Base-by-base conservation (phyloP, 2,888 invertebrate species). In the Dasypolia templi region DNA sequence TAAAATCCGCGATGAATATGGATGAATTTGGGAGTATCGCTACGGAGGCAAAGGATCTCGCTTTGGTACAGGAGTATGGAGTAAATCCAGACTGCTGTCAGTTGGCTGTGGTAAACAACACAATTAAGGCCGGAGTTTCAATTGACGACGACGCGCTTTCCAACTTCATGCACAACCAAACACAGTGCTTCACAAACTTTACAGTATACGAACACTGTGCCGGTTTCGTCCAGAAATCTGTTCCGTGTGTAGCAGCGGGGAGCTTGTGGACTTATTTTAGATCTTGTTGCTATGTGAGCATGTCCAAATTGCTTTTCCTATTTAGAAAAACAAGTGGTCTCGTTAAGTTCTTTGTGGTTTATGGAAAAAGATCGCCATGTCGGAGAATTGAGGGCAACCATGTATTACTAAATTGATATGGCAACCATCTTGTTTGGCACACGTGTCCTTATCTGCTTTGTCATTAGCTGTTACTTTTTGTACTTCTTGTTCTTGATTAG, bases 71-170 rank as follows among this genome's bases (percentile, higher is more conserved):
- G 72, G 81, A 77, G 72, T 55, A 73, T 77, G 82, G 91, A 91
- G 90, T 90, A 92, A 92, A 92, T 91, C 91, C 92, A 91, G 91
- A 87, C 87, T 86, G 88, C 88, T 86, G 90, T 90, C 88, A 89
- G 88, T 84, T 75, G 75, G 84, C 81, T 82, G 88, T 88, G 90
- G 93, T 93, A 93, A 93, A 94, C 93, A 94, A 93, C 88, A 91
- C 91, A 91, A 94, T 93, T 93, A 93, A 90, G 90, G 89, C 87
- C 86, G 83, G 84, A 85, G 86, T 87, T 88, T 88, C 90, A 91
- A 92, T 91, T 92, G 91, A 88, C 87, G 83, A 72, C 42, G 74
- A 75, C 55, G 51, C 71, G 84, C 81, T 85, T 89, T 91, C 87
- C 88, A 91, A 67, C 87, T 69, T 58, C 39, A 35, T 68, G 65